Evolutionary conservation across 2,888 invertebrate genomes (phyloP), one percentile per base, ranked within the genome.

Genomic region (Sycophila texana): DNA sequence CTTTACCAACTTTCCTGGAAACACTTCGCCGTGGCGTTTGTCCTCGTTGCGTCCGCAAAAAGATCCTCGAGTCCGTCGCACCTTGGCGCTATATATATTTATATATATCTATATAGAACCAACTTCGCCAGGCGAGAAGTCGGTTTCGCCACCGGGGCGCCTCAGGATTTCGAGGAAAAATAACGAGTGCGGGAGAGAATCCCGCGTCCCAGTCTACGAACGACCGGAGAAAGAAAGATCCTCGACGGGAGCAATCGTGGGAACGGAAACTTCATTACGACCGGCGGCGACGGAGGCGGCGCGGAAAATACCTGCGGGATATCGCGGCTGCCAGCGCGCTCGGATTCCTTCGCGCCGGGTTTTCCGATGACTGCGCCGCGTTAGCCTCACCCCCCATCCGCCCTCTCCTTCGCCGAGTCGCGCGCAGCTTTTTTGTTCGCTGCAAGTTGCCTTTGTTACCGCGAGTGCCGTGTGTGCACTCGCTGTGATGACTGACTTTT

Each of bases 191-290:
- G 39, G 14, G 14, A 10, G n/a, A n/a, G 53, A 53, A 53, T 14
- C 5, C 53, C 16, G 0, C 16, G 14, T 16, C 53, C 16, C 16
- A 4, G 53, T n/a, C 14, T 39, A n/a, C 3, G 53, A 16, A 53
- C 14, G 53, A 14, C 53, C 14, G 22, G 30, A 57, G 57, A 12
- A 55, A 39, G 70, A 57, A n/a, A n/a, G 53, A 39, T 58, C 26
- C 26, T 7, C 10, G 51, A 26, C 53, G 55, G 2, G 39, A 7
- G 51, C 26, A 51, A 73, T 73, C 67, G 77, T 73, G 77, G 66
- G 77, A 77, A 77, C 72, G 73, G 67, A 77, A 77, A 77, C 72
- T 72, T 72, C 58, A 47, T 77, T 71, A 71, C 47, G 20, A n/a
- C 39, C 30, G 68, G 55, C 22, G 7, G 26, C 55, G 10, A 26